phyloP scores from a whole-genome alignment of 2,113 vertebrate genomes.

The Amia ocellicauda region DNA sequence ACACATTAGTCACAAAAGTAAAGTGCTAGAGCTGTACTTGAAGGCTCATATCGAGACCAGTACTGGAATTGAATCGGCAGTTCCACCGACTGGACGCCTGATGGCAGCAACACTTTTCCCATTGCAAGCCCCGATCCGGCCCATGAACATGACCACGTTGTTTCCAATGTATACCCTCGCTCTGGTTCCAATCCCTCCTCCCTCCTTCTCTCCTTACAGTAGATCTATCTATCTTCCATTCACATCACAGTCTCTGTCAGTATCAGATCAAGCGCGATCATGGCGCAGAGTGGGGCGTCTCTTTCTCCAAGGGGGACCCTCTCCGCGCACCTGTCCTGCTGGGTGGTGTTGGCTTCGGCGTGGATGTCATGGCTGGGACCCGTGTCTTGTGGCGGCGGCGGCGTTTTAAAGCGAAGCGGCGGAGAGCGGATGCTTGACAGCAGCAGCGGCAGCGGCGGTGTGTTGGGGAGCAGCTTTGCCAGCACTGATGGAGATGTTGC shows the following conservation, averaged over 20 bases:
- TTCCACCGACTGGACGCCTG: constrained; percentile 50
- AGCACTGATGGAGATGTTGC: constrained; percentile 30
- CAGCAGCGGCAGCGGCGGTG: constrained; percentile 32
- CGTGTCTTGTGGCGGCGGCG: constrained; percentile 50
- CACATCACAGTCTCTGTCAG: constrained; percentile 60
- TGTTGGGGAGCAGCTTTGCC: constrained; percentile 32
- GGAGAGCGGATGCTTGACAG: constrained; percentile 43
- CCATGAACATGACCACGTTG: constrained; percentile 57
- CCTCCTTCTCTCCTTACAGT: constrained; percentile 48
- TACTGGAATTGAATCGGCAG: too few relatives aligned
- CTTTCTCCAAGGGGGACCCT: constrained; percentile 41
- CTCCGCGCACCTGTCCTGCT: constrained; percentile 49
- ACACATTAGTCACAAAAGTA: too few relatives aligned
- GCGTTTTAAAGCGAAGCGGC: constrained; percentile 46
- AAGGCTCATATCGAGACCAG: too few relatives aligned
- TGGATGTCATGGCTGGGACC: constrained; percentile 57
- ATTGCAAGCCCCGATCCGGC: constrained; percentile 37
- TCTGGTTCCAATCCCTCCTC: constrained; percentile 50
- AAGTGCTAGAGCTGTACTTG: too few relatives aligned
- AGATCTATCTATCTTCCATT: constrained; percentile 58
- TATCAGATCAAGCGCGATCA: constrained; percentile 57
- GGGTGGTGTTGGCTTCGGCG: constrained; percentile 43
- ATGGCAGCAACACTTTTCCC: constrained; percentile 58
- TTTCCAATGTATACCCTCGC: constrained; percentile 53
- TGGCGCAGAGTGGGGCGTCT: constrained; percentile 66